Evolutionary conservation across 2,888 invertebrate genomes (phyloP), one percentile per base, ranked within the genome.

Genomic region (Polia nebulosa): DNA sequence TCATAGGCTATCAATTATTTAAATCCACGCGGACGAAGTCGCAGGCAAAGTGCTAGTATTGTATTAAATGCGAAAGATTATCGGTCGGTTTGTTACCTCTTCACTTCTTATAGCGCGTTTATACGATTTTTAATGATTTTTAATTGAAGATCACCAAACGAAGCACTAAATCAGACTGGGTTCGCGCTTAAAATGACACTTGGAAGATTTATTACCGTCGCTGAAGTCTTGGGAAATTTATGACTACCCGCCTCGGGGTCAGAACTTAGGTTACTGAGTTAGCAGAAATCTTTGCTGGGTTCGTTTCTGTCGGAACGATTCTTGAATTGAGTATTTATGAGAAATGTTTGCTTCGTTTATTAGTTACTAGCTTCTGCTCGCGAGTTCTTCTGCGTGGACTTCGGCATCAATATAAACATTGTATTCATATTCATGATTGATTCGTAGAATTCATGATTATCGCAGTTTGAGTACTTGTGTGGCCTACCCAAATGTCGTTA

Each of bases 141-240:
- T n/a, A n/a, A n/a, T n/a, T n/a, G 39, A 49, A 17, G 27, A n/a
- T 27, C n/a, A 27, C 49, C 49, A n/a, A 49, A 49, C 49, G 49
- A 49, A 49, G 73, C 41, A 78, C 49, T 78, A 70, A 77, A 78
- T 77, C 78, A 77, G 63, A 3, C 69, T 29, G 56, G 51, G 53
- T 49, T 70, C 64, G 34, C 75, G 73, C 73, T 76, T 74, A 64
- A 74, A 78, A 78, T 78, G 77, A 78, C 77, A 69, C 49, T 49
- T 29, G 22, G 20, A 58, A 70, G 75, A 77, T 69, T 78, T 77
- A 77, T 77, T 17, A 9, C 69, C 32, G 6, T 20, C 1, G 47
- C 63, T 55, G 63, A 67, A 64, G 69, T 61, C 74, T 41, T 45
- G 27, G 29, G 25, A 59, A 58, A 77, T 77, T 77, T 77, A 77